A percentile compares a stretch with the other conserved stretches of the same genome.
Evolutionary conservation across 2,888 invertebrate genomes (phyloP).

Genomic region (Malthinus seriepunctatus): DNA sequence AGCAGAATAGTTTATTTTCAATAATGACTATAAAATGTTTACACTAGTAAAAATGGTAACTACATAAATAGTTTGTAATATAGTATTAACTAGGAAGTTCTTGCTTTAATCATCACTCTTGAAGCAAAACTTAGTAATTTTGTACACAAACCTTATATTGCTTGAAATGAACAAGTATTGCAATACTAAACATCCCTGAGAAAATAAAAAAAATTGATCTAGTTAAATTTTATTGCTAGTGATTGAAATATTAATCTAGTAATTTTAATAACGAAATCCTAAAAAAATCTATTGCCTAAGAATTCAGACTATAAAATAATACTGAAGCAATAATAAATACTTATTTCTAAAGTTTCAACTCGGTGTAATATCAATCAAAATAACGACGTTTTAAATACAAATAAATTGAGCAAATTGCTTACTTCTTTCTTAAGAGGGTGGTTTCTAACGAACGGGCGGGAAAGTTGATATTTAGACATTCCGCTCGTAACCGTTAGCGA

Average conservation of each 20-base stretch:
- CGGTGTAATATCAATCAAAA: neutral
- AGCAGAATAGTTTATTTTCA: conserved; percentile 28
- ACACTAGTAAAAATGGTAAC: conserved; percentile 27
- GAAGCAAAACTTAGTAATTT: conserved; percentile 10
- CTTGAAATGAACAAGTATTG: neutral
- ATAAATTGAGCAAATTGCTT: neutral
- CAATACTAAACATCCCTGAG: conserved; percentile 4
- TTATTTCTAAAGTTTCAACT: neutral
- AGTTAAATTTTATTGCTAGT: conserved; percentile 2
- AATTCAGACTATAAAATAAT: conserved; percentile 1
- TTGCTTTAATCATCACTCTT: neutral
- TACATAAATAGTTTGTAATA: conserved; percentile 22
- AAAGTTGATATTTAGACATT: too few relatives aligned
- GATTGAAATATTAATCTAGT: neutral
- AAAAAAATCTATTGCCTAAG: neutral
- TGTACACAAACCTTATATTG: conserved; percentile 2
- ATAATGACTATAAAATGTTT: conserved; percentile 34
- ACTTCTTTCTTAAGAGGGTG: too few relatives aligned
- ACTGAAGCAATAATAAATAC: neutral
- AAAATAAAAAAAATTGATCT: neutral
- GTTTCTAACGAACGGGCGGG: too few relatives aligned
- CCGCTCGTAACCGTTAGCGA: too few relatives aligned
- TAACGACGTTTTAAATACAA: too few relatives aligned
- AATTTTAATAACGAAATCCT: neutral
- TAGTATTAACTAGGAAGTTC: conserved; percentile 8